Base-by-base conservation (phyloP, 2,797 vertebrate species). In the Spondyliosoma cantharus region DNA sequence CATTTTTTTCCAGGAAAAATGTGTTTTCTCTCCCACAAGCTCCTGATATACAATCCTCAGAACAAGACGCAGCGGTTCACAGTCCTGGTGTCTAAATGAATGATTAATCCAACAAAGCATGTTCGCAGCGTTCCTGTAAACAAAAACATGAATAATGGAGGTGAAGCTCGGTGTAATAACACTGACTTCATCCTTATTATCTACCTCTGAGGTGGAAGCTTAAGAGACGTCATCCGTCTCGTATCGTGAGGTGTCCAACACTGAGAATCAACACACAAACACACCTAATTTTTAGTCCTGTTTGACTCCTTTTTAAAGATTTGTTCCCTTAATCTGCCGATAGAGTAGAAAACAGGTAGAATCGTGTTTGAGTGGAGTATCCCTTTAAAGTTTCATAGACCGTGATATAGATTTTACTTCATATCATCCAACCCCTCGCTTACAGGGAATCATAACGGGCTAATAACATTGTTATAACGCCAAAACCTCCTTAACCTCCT, bases 1-100 rank as follows among this genome's bases (percentile, higher is more conserved):
- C 29, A 5, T 32, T 1, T 50, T 50, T 68, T 60, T 22, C 24
- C 56, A 37, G 24, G 46, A 14, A 48, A 57, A 49, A 4, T 0
- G 2, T 37, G n/a, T 67, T 74, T 71, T 27, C 16, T 64, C n/a
- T 68, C 7, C 12, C 9, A 54, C 22, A 17, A 61, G 32, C 59
- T 56, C 48, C 56, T 29, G 54, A 71, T 3, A 71, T 3, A 24
- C 27, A 54, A 4, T 27, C 60, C 25, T 75, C 42, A 67, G 65
- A 43, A 27, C 4, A 69, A n/a, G 37, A 19, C 6, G 7, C 32
- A 27, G 16, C 1, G 9, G 27, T n/a, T 37, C 29, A 8, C 29
- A 8, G 48, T 22, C 11, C 13, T 17, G 0, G 0, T 6, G 56
- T 17, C 17, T 14, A 15, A 22, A 54, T 60, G 16, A 37, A 49